Base-by-base conservation (phyloP, 2,797 vertebrate species). In the Ptychadena robeensis region DNA sequence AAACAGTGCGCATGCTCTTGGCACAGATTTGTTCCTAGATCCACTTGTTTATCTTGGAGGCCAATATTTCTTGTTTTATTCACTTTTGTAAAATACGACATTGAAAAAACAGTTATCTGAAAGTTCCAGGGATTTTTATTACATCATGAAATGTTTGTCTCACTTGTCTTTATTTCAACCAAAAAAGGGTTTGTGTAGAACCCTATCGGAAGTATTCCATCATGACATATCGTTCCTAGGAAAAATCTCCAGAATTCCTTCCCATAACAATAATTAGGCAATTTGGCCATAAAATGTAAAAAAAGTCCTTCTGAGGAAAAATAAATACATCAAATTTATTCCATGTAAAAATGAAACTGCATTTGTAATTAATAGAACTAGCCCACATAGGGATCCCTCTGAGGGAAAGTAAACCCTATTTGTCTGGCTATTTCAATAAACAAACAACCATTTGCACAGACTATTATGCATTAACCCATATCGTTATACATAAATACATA, bases 41-140 rank as follows among this genome's bases (percentile, higher is more conserved):
- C 53, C 27, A n/a, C 25, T 32, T 82, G 64, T 82, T 82, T 76
- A 68, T 22, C 15, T 76, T 82, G 80, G 80, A 65, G 28, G 1
- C 18, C 57, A 44, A 14, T 44, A 25, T 25, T 34, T 64, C 68
- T 18, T 61, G 76, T 69, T 74, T 82, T 32, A 53, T 70, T 76
- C 70, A 82, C 32, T 44, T 67, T 65, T 31, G 67, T 22, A 25
- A 4, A 64, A 65, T 63, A 63, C 76, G 73, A 65, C 63, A 75
- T 75, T 75, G 14, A 32, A 82, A 67, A 74, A 34, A 63, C 22
- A 75, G 74, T n/a, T 81, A 25, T 73, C 66, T 57, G 14, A 44
- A 59, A 25, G 40, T 73, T 73, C n/a, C 35, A 38, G 63, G 32
- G 37, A 28, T 65, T 48, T 74, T 66, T 73, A 4, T 37, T 34